Base-by-base conservation (phyloP, 30 jellyfish, hydroid and myxozoan species). In the Morbakka virulenta region DNA sequence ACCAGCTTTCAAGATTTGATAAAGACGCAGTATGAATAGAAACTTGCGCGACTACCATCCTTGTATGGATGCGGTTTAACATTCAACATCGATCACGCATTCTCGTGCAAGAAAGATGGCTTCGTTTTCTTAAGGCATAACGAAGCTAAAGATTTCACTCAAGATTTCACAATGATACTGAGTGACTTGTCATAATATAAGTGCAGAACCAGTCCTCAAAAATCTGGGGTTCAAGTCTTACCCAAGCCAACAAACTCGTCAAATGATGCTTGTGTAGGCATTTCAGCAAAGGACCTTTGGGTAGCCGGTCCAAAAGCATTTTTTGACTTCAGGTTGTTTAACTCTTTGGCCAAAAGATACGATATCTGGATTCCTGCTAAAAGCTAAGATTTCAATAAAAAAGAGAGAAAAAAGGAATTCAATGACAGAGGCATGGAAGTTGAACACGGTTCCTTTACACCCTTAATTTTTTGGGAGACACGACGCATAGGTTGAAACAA, bases 401-500 rank as follows among this genome's bases (percentile, higher is more conserved):
- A 50, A 20, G 83, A 72, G 50, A 72, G 66, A 52, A 68, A 36
- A 50, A 0, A 50, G 67, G 35, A 31, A 0, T 72, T 41, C 2
- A 27, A 50, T 77, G 63, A 72, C 48, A 76, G 84, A 29, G 84
- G 48, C 52, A 49, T 72, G 76, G 28, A 72, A 48, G 76, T 72
- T 77, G 83, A 72, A 72, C 48, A 72, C 84, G 1, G 81, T 6
- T 41, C 84, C 23, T 72, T 35, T 0, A 50, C 84, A 14, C 84
- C 80, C 76, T 53, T 72, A 72, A 77, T 72, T 76, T 72, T 72
- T 53, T 72, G n/a, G n/a, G n/a, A n/a, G n/a, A n/a, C n/a, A n/a
- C n/a, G n/a, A n/a, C n/a, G n/a, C n/a, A n/a, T n/a, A n/a, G n/a
- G n/a, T n/a, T n/a, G n/a, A n/a, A n/a, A n/a, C n/a, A n/a, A n/a